A percentile compares a stretch with the other conserved stretches of the same genome.
Evolutionary conservation across 1,140 invertebrate species (phyloP).

Genomic region (Elysia chlorotica): DNA sequence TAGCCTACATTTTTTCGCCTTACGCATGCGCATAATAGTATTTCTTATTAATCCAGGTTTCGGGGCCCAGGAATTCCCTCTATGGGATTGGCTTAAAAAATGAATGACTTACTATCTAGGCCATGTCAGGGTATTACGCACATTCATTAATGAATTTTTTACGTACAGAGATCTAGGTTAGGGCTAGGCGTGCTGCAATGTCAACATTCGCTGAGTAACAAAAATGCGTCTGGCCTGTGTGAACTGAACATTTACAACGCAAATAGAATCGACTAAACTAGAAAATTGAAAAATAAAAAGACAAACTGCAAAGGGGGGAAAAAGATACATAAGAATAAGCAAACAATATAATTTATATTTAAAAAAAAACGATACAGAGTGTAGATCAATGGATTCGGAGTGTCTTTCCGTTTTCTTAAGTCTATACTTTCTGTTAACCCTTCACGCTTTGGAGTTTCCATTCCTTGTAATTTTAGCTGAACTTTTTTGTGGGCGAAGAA

Average conservation of each 20-base stretch:
- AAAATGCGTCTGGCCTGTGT: background rate
- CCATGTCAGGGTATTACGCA: constrained; percentile 25
- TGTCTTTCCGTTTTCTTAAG: too few species aligned
- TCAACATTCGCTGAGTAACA: constrained; percentile 3
- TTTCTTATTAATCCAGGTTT: constrained; percentile 20
- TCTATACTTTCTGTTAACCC: too few species aligned
- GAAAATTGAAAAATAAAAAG: too few species aligned
- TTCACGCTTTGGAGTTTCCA: too few species aligned
- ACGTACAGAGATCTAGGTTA: background rate
- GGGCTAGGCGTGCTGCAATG: background rate
- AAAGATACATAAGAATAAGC: background rate
- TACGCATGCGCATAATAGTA: constrained; percentile 31
- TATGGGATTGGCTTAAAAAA: constrained; percentile 34
- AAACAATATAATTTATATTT: background rate
- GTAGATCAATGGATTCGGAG: too few species aligned
- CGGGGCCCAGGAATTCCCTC: constrained; percentile 41
- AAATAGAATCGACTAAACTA: too few species aligned
- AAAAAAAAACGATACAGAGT: too few species aligned
- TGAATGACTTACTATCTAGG: constrained; percentile 43
- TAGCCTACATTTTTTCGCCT: constrained; percentile 32
- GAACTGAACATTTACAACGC: too few species aligned
- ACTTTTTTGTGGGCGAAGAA: too few species aligned
- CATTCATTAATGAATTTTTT: too few species aligned
- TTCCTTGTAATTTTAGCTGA: too few species aligned
- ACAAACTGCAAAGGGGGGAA: too few species aligned